Conservation (phyloP, 2,888 invertebrate genomes). For the Cetonia aurata region DNA sequence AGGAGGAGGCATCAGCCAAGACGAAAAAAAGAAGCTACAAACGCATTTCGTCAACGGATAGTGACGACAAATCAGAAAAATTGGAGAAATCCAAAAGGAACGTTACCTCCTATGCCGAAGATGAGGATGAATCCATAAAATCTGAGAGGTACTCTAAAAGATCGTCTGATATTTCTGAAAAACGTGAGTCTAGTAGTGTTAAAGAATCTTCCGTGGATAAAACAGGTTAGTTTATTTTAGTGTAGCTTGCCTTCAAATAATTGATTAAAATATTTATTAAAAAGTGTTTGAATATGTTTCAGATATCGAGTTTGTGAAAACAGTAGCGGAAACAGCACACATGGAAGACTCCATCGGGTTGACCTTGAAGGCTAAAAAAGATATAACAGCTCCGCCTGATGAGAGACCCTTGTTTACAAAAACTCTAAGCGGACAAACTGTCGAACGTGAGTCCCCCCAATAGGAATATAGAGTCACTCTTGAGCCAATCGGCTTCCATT, state of each 20-base stretch:
- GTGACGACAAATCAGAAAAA: slow-evolving; percentile 49
- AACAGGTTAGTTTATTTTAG: slow-evolving; percentile 18
- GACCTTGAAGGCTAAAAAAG: slow-evolving; percentile 49
- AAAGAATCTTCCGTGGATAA: slow-evolving; percentile 24
- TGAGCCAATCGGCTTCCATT: background rate
- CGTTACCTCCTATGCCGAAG: background rate
- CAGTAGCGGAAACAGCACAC: slow-evolving; percentile 49
- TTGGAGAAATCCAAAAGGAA: slow-evolving; percentile 44
- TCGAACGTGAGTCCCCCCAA: slow-evolving; percentile 80
- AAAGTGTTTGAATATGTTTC: slow-evolving; percentile 13
- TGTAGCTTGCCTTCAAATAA: too few relatives aligned
- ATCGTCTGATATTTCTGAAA: slow-evolving; percentile 3
- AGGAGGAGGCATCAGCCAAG: slow-evolving; percentile 49
- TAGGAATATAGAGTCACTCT: background rate
- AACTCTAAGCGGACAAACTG: slow-evolving; percentile 81
- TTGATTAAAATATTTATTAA: too few relatives aligned
- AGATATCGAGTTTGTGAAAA: slow-evolving; percentile 47
- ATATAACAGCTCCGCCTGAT: slow-evolving; percentile 62
- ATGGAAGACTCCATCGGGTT: slow-evolving; percentile 45
- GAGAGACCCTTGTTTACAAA: slow-evolving; percentile 80
- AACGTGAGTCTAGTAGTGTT: slow-evolving; percentile 30
- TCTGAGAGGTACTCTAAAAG: slow-evolving; percentile 13
- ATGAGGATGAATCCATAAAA: slow-evolving; percentile 3
- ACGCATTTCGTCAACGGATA: slow-evolving; percentile 35
- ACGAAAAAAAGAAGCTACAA: slow-evolving; percentile 50